A percentile compares a stretch with the other conserved stretches of the same genome.
These are phyloP conservation scores for Neodiprion pinetum DNA, from an alignment of 1,140 invertebrate species.

Conservation along the genomic window DNA sequence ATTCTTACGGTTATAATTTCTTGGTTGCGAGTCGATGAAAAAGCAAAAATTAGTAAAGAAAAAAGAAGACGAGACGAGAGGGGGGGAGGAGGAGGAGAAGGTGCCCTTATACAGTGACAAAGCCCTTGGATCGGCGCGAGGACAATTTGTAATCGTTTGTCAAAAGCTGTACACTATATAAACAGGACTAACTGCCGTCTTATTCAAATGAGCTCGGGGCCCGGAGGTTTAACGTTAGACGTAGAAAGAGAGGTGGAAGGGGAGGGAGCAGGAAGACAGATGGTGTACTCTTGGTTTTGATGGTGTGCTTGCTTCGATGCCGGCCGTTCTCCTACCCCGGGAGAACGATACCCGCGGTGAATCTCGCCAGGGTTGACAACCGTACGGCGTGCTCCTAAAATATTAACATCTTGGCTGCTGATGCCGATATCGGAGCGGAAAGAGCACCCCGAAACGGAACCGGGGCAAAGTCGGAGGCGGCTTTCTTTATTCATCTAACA, in stretches of 20 bases:
- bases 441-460: too few species aligned
- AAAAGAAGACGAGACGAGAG: not conserved
- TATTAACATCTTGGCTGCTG: not conserved
- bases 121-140: conserved; percentile 28
- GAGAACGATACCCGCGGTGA: not conserved
- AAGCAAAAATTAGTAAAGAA: not conserved
- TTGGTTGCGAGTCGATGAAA: not conserved
- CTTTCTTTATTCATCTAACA: too few species aligned
- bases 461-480: too few species aligned
- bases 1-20: not conserved
- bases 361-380: not conserved
- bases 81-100: not conserved
- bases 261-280: too few species aligned
- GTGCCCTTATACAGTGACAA: conserved; percentile 22
- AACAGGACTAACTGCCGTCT: conserved; percentile 59
- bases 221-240: not conserved
- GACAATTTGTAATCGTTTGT: conserved; percentile 61
- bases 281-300: not conserved
- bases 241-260: too few species aligned
- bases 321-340: not conserved
- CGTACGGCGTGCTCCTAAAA: conserved; percentile 1
- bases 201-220: conserved; percentile 54
- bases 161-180: conserved; percentile 48
- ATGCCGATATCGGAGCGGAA: too few species aligned
- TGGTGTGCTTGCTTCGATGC: not conserved